Evolutionary conservation across 23 tunicate species (phyloP), one percentile per base, ranked within the genome.

Genomic region (Ascidia mentula): DNA sequence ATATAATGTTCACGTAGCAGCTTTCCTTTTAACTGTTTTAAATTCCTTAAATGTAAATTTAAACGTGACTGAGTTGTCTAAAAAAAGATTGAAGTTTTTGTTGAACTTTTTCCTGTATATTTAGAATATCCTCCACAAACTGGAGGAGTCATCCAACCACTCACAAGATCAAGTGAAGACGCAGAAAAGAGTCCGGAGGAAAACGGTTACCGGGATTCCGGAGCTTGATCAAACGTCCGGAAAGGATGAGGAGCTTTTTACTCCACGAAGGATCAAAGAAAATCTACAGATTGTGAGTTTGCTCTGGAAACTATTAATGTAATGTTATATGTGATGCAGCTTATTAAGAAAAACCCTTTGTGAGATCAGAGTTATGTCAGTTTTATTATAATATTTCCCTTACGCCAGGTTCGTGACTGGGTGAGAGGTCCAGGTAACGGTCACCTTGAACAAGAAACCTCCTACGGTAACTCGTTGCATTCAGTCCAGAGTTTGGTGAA

Each of bases 351-450:
- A 15, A 15, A 12, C 53, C 15, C 15, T 42, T 42, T 15, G 53
- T 42, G 53, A 42, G 15, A 15, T 42, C 53, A 42, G 12, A 42
- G 53, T 42, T 42, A 9, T 9, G 53, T 42, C 53, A 42, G 53
- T 42, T 12, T 15, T 42, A 9, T 42, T 42, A 12, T 9, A 42
- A 42, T 12, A 9, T 42, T 42, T 42, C 53, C 1, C 65, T 20
- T 20, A 53, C 13, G 1, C 24, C 13, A 89, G 95, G 77, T 89
- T 24, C 84, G 74, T 39, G 76, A 89, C 76, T 89, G 95, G 95
- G 60, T 89, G 20, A 80, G 82, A 30, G 95, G 95, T 28, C 85
- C 95, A 12, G 95, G 88, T 59, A 88, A 89, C 35, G 81, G 60
- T 9, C 37, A 78, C 32, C 36, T 89, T 13, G 72, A 82, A 36